Conservation (phyloP, 2,113 vertebrate genomes). For the Corythaeola cristata region DNA sequence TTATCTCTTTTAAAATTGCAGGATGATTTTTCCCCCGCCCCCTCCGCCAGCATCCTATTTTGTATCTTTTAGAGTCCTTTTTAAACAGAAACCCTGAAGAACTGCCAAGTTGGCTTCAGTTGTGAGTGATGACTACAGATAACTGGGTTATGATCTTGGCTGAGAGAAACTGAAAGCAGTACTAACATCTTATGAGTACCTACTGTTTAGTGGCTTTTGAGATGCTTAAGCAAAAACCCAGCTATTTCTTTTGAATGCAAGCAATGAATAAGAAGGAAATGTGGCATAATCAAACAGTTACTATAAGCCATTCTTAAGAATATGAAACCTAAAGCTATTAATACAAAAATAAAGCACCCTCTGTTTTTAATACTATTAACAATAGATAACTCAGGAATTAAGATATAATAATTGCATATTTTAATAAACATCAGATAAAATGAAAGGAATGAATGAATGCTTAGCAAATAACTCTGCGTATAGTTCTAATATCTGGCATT, state of each 20-base stretch:
- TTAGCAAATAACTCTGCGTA: neutral
- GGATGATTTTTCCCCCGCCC: neutral
- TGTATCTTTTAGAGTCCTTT: neutral
- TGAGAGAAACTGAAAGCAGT: neutral
- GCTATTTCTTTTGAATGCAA: neutral
- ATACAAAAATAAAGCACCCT: neutral
- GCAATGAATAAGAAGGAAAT: neutral
- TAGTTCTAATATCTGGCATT: neutral
- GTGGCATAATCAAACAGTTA: neutral
- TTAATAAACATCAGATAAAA: neutral
- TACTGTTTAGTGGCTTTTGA: neutral
- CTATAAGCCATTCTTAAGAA: neutral
- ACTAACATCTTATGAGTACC: neutral
- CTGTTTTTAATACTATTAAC: neutral
- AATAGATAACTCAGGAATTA: neutral
- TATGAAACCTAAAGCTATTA: neutral
- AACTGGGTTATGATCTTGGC: slow-evolving; percentile 12
- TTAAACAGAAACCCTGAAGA: slow-evolving; percentile 13
- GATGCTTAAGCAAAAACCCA: neutral
- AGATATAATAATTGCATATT: neutral
- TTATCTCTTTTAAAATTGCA: neutral
- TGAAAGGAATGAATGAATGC: neutral
- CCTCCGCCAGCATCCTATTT: neutral
- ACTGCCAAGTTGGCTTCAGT: neutral
- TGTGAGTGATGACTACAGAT: slow-evolving; percentile 18